Evolutionary conservation across 2,888 invertebrate genomes (phyloP), one percentile per base, ranked within the genome.

Genomic region (Trachelus tabidus): DNA sequence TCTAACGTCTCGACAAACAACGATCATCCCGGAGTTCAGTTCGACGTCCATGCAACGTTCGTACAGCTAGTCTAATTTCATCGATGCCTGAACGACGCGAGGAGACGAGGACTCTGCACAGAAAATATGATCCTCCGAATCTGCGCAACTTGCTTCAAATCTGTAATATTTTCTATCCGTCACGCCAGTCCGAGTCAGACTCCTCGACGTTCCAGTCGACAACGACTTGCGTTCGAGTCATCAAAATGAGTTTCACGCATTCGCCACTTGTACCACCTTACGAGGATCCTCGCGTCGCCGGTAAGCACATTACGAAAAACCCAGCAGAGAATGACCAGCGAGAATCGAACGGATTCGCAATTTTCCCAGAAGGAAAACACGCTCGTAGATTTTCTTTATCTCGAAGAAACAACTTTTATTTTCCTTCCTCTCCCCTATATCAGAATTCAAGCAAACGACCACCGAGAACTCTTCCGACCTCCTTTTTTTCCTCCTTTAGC

Each of bases 371-470:
- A 15, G 71, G 71, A 71, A 71, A 71, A 71, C 71, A 71, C 31
- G 71, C 9, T 71, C 71, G 33, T 71, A 71, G 71, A 71, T 71
- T 71, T 71, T 31, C 15, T 71, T 71, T 71, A 71, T 71, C 71
- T 71, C 71, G 33, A 34, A 31, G 71, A 71, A 12, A 34, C 31
- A 34, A 71, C 11, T 34, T 56, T 71, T 71, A 71, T 71, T 71
- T 71, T 71, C n/a, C 71, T 71, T 71, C 56, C 56, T 56, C 56
- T 56, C 56, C 56, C 56, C 56, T 23, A 56, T 56, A 23, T 56
- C 56, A 56, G 23, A 56, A 23, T 23, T 56, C 56, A 56, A 23
- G 56, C 56, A 56, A 56, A 56, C 56, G 56, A 56, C 56, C 56
- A 23, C 56, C 56, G 12, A 35, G 56, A 56, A 9, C 56, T 56